Evolutionary conservation across 2,888 invertebrate genomes (phyloP), one percentile per base, ranked within the genome.

Genomic region (Mallateleia sp.): DNA sequence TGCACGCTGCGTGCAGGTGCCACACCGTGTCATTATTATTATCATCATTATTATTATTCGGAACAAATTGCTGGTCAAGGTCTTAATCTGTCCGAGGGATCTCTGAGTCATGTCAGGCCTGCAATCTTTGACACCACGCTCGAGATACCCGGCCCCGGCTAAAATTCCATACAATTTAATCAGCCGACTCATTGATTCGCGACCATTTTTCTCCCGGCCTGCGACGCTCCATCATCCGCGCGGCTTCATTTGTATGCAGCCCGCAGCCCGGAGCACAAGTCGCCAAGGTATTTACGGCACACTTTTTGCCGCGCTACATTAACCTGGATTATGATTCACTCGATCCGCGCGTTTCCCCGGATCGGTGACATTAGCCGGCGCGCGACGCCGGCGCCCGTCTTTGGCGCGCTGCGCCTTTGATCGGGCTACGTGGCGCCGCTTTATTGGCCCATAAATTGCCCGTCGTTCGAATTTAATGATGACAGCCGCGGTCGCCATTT

Each of bases 1-100:
- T 89, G 89, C 90, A 83, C 64, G 81, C 87, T 84, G 91, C 88
- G 85, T 89, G 91, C 91, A 90, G 89, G 88, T 91, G 90, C 90
- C 88, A 86, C 89, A 47, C 52, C 72, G 69, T 81, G 87, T 75
- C 88, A 89, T 92, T 90, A 92, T 91, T 90, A 90, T 90, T 71
- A 64, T 69, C 9, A 54, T 75, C 24, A 75, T 84, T 66, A 90
- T 92, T 91, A 83, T 89, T 91, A 74, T 86, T 89, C 85, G 89
- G 89, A 88, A 88, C 88, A 88, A 90, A 90, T 90, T 89, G 72
- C 80, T 85, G 88, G 90, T 85, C 88, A 90, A 89, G 91, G 90
- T 89, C 90, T 90, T 79, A 78, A 71, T 88, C 71, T 79, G 79
- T 64, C 52, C 38, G 52, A 67, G 42, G 45, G 28, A 69, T 75